Percentiles rank a stretch among this genome's conserved stretches.
These are phyloP conservation scores for Nerophis lumbriciformis DNA, from an alignment of 2,113 vertebrate species.

Conservation along the genomic window DNA sequence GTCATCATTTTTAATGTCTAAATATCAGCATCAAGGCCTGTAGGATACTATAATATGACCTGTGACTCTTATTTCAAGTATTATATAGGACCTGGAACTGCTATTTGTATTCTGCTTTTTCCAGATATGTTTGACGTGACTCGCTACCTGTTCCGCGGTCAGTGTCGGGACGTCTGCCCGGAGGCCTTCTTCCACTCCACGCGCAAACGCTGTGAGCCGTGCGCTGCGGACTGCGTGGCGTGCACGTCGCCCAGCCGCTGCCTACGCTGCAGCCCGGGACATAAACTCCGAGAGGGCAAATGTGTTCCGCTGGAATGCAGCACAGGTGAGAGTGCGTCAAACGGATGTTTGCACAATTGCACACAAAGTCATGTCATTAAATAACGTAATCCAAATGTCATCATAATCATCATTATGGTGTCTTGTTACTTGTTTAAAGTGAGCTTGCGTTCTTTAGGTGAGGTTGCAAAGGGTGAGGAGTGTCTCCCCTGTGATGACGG, in stretches of 20 bases:
- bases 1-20: no score
- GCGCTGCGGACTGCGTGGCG: conserved; percentile 70
- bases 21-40: no score
- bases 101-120: conserved; percentile 3
- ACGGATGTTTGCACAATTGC: not conserved
- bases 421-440: no score
- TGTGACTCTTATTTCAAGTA: no score
- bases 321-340: conserved; percentile 65
- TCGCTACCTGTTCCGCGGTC: conserved; percentile 70
- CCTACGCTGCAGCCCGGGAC: conserved; percentile 69
- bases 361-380: not conserved
- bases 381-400: no score
- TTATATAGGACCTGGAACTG: no score
- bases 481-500: conserved; percentile 83
- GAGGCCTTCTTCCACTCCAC: conserved; percentile 59
- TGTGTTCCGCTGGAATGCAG: conserved; percentile 76
- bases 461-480: conserved; percentile 67
- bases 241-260: conserved; percentile 71
- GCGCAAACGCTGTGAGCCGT: conserved; percentile 67
- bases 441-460: conserved; percentile 60
- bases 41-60: no score
- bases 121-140: conserved; percentile 71
- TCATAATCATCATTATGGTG: no score
- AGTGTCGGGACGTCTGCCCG: conserved; percentile 80
- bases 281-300: conserved; percentile 57